A percentile compares a stretch with the other conserved stretches of the same genome.
phyloP scores from a whole-genome alignment of 2,113 vertebrate species.

The Periophthalmus modestus region DNA sequence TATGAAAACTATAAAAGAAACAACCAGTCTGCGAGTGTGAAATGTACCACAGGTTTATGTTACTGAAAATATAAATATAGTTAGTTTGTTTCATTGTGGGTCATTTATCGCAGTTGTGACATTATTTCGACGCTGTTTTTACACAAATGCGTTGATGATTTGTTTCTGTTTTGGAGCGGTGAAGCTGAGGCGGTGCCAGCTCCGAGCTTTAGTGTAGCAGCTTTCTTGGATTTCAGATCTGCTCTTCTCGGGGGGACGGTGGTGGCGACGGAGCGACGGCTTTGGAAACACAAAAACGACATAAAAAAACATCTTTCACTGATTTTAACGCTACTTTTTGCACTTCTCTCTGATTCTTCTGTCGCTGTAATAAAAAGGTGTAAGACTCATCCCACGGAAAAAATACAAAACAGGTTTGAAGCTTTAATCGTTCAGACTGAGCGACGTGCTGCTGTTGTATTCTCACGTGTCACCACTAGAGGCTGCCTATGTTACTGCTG shows the following conservation, averaged over 20 bases:
- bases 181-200: conserved; percentile 24
- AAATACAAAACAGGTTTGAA: too few relatives aligned
- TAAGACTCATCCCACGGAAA: too few relatives aligned
- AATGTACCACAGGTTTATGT: too few relatives aligned
- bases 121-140: not conserved
- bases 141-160: not conserved
- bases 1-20: too few relatives aligned
- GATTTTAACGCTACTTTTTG: not conserved
- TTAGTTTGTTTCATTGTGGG: too few relatives aligned
- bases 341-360: conserved; percentile 17
- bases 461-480: too few relatives aligned
- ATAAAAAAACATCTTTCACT: conserved; percentile 20
- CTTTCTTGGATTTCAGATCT: conserved; percentile 29
- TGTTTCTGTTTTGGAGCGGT: conserved; percentile 9
- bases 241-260: conserved; percentile 8
- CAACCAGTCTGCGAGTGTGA: too few relatives aligned
- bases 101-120: not conserved
- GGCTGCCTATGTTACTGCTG: too few relatives aligned
- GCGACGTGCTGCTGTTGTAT: too few relatives aligned
- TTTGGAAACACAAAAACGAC: conserved; percentile 8
- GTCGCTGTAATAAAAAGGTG: too few relatives aligned
- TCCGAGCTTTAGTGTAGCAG: not conserved
- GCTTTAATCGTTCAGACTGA: too few relatives aligned
- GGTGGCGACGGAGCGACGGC: conserved; percentile 25
- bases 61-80: too few relatives aligned